Conservation (phyloP, 2,888 invertebrate genomes). For the Euplagia quadripunctaria region DNA sequence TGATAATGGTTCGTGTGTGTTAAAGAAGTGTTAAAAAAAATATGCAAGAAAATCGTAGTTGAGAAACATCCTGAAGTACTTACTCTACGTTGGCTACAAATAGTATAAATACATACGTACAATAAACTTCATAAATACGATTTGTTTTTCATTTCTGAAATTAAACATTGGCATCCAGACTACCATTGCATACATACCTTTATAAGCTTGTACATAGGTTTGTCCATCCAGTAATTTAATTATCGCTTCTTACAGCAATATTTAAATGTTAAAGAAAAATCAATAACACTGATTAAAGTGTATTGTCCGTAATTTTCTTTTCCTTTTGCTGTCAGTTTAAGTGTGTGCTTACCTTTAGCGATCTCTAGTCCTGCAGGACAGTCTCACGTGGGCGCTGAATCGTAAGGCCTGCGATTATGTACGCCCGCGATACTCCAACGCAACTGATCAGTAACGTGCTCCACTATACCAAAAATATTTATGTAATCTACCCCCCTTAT, state of each 20-base stretch:
- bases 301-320: neutral
- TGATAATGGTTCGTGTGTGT: no score
- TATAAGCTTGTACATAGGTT: neutral
- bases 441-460: slow-evolving; percentile 33
- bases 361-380: slow-evolving; percentile 69
- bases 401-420: slow-evolving; percentile 73
- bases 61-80: no score
- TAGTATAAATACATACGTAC: no score
- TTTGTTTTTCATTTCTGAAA: no score
- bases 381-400: slow-evolving; percentile 76
- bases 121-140: no score
- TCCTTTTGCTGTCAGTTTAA: neutral
- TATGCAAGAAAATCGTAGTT: no score
- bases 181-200: no score
- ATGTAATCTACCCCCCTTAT: neutral
- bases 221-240: neutral
- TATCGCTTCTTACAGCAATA: neutral
- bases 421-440: slow-evolving; percentile 61
- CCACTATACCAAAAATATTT: slow-evolving; percentile 18
- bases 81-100: no score
- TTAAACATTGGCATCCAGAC: no score
- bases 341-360: slow-evolving; percentile 40
- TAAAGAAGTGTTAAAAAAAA: no score
- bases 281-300: neutral
- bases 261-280: neutral